These are phyloP conservation scores for Urocyon cinereoargenteus DNA, from an alignment of 2,797 vertebrate species.

Conservation along the genomic window DNA sequence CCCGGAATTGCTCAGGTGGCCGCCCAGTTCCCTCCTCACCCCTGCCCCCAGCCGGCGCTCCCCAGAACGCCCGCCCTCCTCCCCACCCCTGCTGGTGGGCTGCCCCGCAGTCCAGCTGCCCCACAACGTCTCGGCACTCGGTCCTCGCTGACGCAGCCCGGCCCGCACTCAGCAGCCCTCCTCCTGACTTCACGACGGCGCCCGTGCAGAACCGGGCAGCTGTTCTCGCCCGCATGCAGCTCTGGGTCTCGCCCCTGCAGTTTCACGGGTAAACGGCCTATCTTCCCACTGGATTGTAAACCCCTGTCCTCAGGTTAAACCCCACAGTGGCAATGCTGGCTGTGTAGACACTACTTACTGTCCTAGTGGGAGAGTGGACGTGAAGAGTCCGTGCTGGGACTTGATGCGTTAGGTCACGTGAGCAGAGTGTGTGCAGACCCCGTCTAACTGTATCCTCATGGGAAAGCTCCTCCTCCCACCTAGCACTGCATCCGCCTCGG, in stretches of 20 bases:
- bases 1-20: neutral
- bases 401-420: rapidly evolving
- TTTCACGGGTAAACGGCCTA: rapidly evolving
- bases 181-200: rapidly evolving
- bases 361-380: rapidly evolving
- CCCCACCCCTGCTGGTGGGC: neutral
- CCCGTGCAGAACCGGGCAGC: rapidly evolving
- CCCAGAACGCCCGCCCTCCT: neutral
- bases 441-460: rapidly evolving
- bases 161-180: neutral
- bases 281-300: neutral
- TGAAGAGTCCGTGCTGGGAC: neutral
- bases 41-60: neutral
- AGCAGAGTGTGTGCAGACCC: neutral
- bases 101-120: neutral
- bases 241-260: too few species aligned
- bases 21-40: neutral
- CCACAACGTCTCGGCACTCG: neutral
- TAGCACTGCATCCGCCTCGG: neutral
- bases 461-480: neutral
- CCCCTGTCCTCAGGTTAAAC: neutral
- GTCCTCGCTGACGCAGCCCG: neutral
- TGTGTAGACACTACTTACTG: too few species aligned
- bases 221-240: neutral
- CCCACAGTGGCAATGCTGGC: rapidly evolving